Evolutionary conservation across 2,113 vertebrate genomes (phyloP), one percentile per base, ranked within the genome.

Genomic region (Anolis sagrei): DNA sequence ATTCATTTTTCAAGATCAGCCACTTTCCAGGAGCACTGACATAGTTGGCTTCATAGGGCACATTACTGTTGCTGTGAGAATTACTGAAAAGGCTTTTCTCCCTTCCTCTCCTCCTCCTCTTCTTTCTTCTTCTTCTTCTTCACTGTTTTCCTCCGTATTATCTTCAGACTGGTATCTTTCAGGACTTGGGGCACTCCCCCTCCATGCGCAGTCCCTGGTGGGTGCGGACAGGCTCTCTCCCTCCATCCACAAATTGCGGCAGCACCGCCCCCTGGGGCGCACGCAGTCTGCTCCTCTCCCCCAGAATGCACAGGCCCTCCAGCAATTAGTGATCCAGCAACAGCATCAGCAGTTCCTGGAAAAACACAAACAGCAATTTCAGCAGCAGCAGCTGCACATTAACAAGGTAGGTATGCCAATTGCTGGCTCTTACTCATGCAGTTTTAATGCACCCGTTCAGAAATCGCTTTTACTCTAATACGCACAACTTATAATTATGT

Each of bases 311-410:
- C 98, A 98, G 94, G 98, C 98, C 76, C 96, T 99, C 91, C 98
- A 99, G 96, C 98, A 99, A 94, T 96, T 99, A 92, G 98, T 99
- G 81, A 97, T 99, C 91, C 98, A 99, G 95, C 98, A 99, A 95
- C 98, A 99, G 93, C 98, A 99, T 96, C 98, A 99, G 96, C 98
- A 99, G 94, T 99, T 99, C 94, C 96, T 99, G 96, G 98, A 99
- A 95, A 99, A 99, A 96, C 98, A 99, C 96, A 99, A 99, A 93
- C 98, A 99, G 93, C 98, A 99, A 88, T 99, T 99, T 94, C 98
- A 99, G 89, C 98, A 99, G 89, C 98, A 99, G 92, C 98, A 98
- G 92, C 97, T 99, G 91, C 98, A 99, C 95, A 96, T 98, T 93
- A 97, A 95, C 97, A 99, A 99, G 98, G 98, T 99, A 95, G 76